Evolutionary conservation across 2,888 invertebrate genomes (phyloP).

Genomic region (Onchidella celtica): DNA sequence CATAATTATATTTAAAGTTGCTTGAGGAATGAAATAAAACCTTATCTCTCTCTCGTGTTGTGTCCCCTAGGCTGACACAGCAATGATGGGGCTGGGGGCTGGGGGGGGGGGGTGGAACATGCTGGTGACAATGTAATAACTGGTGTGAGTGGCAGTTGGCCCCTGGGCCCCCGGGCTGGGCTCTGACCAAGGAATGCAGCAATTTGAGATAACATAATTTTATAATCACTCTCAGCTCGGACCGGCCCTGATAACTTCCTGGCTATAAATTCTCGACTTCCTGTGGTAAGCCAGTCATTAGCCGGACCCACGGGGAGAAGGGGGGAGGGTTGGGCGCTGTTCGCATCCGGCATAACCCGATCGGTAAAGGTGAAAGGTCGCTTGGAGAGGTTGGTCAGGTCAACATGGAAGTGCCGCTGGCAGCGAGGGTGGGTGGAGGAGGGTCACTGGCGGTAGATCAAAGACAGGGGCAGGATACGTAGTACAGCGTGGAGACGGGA

Average conservation of each 20-base stretch:
- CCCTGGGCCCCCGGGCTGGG: not conserved
- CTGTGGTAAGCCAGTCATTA: slow-evolving; percentile 1
- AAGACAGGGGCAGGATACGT: not conserved
- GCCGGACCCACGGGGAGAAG: not conserved
- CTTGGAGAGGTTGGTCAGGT: not conserved
- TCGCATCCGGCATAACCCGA: not conserved
- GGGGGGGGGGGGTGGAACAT: no score
- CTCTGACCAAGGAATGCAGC: no score
- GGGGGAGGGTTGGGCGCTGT: no score
- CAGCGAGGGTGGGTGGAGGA: not conserved
- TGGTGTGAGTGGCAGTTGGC: not conserved
- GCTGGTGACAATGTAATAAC: no score
- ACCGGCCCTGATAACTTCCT: not conserved
- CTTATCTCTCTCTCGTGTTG: no score
- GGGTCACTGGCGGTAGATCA: not conserved
- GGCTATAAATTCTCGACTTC: slow-evolving; percentile 6
- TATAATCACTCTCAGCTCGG: not conserved
- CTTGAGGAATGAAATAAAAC: no score
- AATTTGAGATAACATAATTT: not conserved
- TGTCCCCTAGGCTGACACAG: no score
- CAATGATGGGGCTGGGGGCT: no score
- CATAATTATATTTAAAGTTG: no score
- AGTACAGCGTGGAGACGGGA: not conserved
- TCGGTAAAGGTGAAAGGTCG: slow-evolving; percentile 19
- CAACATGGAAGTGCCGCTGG: not conserved